phyloP scores from a whole-genome alignment of 2,888 invertebrate species.

The Dicroscelio sp. region DNA sequence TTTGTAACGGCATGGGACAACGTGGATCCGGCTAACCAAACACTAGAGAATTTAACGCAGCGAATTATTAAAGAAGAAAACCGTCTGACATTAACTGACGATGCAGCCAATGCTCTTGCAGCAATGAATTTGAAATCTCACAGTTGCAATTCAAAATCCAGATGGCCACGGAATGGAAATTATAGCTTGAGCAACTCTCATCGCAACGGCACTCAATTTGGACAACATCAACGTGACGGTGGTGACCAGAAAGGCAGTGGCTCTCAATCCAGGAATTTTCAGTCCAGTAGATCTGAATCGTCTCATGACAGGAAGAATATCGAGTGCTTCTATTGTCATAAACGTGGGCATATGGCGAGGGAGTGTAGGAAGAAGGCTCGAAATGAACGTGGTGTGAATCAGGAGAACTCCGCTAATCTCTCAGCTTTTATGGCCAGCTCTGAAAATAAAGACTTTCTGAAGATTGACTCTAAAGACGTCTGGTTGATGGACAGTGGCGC shows the following conservation, averaged over 20 bases:
- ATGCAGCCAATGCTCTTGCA: constrained; percentile 11
- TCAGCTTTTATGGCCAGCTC: background rate
- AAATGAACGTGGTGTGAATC: background rate
- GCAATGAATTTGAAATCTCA: constrained; percentile 8
- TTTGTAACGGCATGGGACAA: constrained; percentile 39
- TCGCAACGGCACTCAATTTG: background rate
- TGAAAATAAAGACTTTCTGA: background rate
- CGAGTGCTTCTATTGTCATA: constrained; percentile 78
- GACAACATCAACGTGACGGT: background rate
- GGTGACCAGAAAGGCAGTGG: background rate
- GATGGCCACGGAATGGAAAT: background rate
- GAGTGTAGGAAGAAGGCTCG: constrained; percentile 36
- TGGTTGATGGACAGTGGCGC: constrained; percentile 50
- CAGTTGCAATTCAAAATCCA: background rate
- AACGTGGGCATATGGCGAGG: constrained; percentile 67
- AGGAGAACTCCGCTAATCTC: background rate
- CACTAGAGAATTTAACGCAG: constrained; percentile 42
- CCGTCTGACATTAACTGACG: constrained; percentile 1
- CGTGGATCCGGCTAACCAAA: background rate
- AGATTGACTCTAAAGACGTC: constrained; percentile 26
- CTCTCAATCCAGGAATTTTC: background rate
- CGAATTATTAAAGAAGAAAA: constrained; percentile 80
- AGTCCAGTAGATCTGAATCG: background rate
- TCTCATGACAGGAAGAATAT: background rate
- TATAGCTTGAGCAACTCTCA: background rate